Evolutionary conservation across 2,113 vertebrate species (phyloP).

Genomic region (Pelodiscus sinensis): DNA sequence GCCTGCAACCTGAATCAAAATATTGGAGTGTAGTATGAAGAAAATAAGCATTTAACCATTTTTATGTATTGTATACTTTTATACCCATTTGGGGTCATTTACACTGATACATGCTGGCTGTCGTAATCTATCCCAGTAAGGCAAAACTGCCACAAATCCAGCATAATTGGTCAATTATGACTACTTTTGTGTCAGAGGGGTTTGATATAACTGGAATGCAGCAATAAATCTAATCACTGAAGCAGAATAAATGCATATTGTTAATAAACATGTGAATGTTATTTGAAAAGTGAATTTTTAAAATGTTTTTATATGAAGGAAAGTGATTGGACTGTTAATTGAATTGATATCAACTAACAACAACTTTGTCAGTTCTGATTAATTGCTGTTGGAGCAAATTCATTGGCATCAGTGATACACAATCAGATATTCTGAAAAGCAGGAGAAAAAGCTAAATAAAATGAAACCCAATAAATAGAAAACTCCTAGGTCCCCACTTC

Average conservation of each 20-base stretch:
- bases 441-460: neutral
- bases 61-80: neutral
- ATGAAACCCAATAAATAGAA: neutral
- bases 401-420: neutral
- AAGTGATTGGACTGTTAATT: neutral
- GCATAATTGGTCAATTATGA: slow-evolving; percentile 25
- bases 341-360: neutral
- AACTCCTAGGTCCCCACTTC: neutral
- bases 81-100: neutral
- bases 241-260: neutral
- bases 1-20: neutral
- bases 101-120: neutral
- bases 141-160: slow-evolving; percentile 55
- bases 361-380: neutral
- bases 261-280: neutral
- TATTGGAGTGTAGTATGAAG: neutral
- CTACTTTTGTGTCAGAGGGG: slow-evolving; percentile 5
- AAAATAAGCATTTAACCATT: neutral
- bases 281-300: neutral
- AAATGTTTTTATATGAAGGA: neutral
- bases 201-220: slow-evolving; percentile 1
- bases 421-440: neutral
- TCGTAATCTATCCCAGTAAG: slow-evolving; percentile 4
- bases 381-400: neutral
- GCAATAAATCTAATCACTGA: neutral